Conservation (phyloP, 2,797 vertebrate species). For the Ctenosaura bakeri region DNA sequence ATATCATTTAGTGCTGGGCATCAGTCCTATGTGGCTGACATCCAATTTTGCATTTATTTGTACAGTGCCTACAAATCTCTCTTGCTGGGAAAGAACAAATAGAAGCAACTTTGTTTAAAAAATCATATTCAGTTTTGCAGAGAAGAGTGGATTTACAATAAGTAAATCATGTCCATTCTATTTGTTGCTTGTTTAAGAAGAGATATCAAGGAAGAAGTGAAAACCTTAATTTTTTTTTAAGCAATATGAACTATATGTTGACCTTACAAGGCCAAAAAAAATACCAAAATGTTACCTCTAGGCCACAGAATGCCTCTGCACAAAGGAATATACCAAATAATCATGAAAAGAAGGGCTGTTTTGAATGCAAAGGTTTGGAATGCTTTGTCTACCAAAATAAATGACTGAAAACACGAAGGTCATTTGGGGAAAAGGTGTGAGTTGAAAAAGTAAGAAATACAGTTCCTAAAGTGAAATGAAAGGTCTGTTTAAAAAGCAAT, state of each 20-base stretch:
- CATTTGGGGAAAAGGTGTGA: neutral
- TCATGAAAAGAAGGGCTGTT: neutral
- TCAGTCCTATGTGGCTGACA: neutral
- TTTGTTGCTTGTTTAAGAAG: neutral
- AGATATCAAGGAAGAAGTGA: neutral
- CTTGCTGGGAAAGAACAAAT: neutral
- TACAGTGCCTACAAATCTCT: neutral
- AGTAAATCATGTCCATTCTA: neutral
- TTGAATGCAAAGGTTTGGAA: neutral
- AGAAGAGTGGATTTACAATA: neutral
- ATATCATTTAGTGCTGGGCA: neutral
- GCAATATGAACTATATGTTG: constrained; percentile 18
- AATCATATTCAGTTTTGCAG: neutral
- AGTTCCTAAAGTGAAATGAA: neutral
- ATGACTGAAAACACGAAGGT: neutral
- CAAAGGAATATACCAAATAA: neutral
- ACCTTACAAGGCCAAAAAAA: constrained; percentile 20
- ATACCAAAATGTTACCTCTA: neutral
- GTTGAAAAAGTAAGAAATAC: neutral
- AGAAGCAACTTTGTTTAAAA: neutral
- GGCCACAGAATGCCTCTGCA: neutral
- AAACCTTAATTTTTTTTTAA: neutral
- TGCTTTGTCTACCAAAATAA: neutral
- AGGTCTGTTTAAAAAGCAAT: neutral
- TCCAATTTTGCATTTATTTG: constrained; percentile 19